Conservation (phyloP, 2,888 invertebrate genomes). For the Macrosoma leucophasiata region DNA sequence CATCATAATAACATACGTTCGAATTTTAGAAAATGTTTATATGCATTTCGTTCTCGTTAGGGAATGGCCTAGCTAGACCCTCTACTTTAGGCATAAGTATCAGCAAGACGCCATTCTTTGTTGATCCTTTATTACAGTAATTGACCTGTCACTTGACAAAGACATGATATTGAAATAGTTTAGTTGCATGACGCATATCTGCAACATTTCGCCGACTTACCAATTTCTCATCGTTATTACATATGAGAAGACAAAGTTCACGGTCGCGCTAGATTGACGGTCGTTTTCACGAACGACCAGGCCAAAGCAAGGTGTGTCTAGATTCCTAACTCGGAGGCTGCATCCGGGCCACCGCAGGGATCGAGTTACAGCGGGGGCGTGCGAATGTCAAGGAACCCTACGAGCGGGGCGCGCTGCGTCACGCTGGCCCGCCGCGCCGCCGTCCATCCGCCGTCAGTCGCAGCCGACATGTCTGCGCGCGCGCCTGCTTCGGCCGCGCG, state of each 20-base stretch:
- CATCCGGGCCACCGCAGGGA: slow-evolving; percentile 69
- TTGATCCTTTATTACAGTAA: no score
- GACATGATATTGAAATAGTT: no score
- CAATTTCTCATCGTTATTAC: slow-evolving; percentile 40
- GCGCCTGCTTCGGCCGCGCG: slow-evolving; percentile 37
- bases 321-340: slow-evolving; percentile 66
- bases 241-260: slow-evolving; percentile 58
- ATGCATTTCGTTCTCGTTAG: no score
- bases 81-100: no score
- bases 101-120: no score
- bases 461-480: slow-evolving; percentile 63
- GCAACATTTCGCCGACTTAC: slow-evolving; percentile 6
- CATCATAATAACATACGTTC: no score
- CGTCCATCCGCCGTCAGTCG: slow-evolving; percentile 40
- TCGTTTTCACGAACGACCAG: slow-evolving; percentile 45
- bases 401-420: slow-evolving; percentile 27
- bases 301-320: slow-evolving; percentile 60
- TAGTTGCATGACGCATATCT: no score
- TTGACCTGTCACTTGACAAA: no score
- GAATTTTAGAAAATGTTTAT: no score
- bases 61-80: no score
- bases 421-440: slow-evolving; percentile 21
- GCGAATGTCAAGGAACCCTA: slow-evolving; percentile 73
- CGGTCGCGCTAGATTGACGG: slow-evolving; percentile 45
- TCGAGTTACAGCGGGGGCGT: slow-evolving; percentile 56